These are phyloP conservation scores for Oxyscelio sp. DNA, from an alignment of 2,888 invertebrate genomes.

Conservation along the genomic window DNA sequence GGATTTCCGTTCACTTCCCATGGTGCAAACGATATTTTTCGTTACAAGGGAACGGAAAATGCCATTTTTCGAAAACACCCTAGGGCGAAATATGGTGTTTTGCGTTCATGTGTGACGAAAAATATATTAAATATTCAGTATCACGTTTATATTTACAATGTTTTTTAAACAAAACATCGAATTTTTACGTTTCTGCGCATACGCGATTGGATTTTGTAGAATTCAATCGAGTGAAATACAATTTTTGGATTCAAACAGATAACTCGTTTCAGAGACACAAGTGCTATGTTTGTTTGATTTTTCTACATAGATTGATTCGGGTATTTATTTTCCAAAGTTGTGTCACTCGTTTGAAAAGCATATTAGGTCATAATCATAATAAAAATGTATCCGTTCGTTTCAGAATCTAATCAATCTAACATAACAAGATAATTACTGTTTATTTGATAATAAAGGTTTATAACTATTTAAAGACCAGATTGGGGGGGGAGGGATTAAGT, in stretches of 20 bases:
- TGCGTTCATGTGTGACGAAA: too few relatives aligned
- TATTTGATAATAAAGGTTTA: background rate
- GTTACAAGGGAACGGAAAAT: too few relatives aligned
- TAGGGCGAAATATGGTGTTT: too few relatives aligned
- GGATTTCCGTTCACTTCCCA: too few relatives aligned
- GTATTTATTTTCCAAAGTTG: conserved; percentile 20
- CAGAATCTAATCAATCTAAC: conserved; percentile 35
- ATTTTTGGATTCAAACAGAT: conserved; percentile 64
- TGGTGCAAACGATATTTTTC: too few relatives aligned
- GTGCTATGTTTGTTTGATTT: background rate
- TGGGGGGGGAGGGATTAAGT: too few relatives aligned
- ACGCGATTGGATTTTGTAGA: conserved; percentile 79
- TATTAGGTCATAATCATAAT: conserved; percentile 51
- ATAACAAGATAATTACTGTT: background rate
- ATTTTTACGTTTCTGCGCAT: conserved; percentile 77
- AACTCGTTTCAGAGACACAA: too few relatives aligned
- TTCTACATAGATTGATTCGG: background rate
- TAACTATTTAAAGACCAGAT: background rate
- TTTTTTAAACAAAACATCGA: conserved; percentile 78
- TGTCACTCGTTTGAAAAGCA: conserved; percentile 45
- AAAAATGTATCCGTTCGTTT: conserved; percentile 27
- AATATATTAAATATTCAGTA: conserved; percentile 81
- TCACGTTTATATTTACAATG: conserved; percentile 55
- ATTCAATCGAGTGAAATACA: conserved; percentile 72
- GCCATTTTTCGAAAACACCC: too few relatives aligned